Evolutionary conservation across 2,888 invertebrate species (phyloP).

Genomic region (Neria commutata): DNA sequence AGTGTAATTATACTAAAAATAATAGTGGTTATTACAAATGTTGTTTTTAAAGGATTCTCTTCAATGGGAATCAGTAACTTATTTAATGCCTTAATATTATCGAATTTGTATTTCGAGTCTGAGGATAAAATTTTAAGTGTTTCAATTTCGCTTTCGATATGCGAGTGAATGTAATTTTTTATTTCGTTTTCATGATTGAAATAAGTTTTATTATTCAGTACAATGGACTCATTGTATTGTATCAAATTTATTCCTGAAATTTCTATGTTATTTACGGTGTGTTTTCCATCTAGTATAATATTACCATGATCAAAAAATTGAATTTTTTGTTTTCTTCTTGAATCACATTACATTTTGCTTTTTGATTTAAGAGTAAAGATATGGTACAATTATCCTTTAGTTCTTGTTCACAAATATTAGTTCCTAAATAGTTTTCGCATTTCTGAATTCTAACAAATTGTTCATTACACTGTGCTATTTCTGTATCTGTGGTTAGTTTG

Average conservation of each 20-base stretch:
- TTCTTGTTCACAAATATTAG: neutral
- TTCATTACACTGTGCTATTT: neutral
- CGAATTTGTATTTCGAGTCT: neutral
- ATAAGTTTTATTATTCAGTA: neutral
- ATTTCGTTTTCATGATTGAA: neutral
- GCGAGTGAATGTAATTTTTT: neutral
- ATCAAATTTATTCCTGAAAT: neutral
- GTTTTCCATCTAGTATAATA: neutral
- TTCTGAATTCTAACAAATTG: neutral
- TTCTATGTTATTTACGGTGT: neutral
- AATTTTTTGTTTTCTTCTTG: neutral
- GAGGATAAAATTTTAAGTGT: neutral
- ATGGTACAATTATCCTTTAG: neutral
- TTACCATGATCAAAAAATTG: neutral
- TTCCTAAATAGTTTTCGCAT: neutral
- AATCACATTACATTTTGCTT: neutral
- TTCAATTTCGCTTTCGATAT: neutral
- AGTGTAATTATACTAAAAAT: neutral
- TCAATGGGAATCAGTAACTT: no score
- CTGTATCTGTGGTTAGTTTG: neutral
- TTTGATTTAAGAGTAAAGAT: neutral
- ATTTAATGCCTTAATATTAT: neutral
- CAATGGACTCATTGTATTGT: neutral
- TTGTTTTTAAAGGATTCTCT: neutral
- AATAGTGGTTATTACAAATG: neutral